phyloP scores from a whole-genome alignment of 2,113 vertebrate species.

The Morone chrysops region DNA sequence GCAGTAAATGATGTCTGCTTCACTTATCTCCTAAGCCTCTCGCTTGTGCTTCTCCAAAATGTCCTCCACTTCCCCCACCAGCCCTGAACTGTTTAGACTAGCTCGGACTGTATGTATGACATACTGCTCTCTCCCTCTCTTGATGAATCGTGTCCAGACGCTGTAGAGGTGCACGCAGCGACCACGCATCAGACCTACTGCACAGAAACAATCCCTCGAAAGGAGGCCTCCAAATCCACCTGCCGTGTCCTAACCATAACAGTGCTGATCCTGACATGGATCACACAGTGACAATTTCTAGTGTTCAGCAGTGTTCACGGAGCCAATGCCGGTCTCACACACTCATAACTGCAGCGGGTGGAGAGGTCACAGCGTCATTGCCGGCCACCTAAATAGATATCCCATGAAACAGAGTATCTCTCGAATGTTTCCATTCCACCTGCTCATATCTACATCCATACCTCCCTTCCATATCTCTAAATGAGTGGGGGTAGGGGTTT shows the following conservation, averaged over 20 bases:
- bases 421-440: conserved; percentile 81
- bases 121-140: conserved; percentile 47
- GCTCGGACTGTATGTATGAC: conserved; percentile 62
- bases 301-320: not conserved
- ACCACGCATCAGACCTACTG: conserved; percentile 4
- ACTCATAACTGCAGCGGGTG: not conserved
- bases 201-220: not conserved
- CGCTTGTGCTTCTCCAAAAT: conserved; percentile 28
- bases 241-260: conserved; percentile 19
- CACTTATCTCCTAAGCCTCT: conserved; percentile 10
- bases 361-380: conserved; percentile 27
- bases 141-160: conserved; percentile 66
- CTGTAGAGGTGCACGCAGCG: conserved; percentile 35
- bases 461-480: conserved; percentile 76
- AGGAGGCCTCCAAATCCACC: conserved; percentile 17
- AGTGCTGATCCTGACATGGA: conserved; percentile 1
- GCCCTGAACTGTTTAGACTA: conserved; percentile 76
- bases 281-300: not conserved
- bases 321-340: conserved; percentile 22
- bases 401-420: conserved; percentile 43
- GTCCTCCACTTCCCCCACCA: conserved; percentile 36
- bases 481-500: conserved; percentile 45
- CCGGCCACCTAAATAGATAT: conserved; percentile 39
- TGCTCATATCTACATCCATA: conserved; percentile 72
- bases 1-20: conserved; percentile 38